Evolutionary conservation across 2,888 invertebrate genomes (phyloP).

Genomic region (Caenorhabditis macrosperma): DNA sequence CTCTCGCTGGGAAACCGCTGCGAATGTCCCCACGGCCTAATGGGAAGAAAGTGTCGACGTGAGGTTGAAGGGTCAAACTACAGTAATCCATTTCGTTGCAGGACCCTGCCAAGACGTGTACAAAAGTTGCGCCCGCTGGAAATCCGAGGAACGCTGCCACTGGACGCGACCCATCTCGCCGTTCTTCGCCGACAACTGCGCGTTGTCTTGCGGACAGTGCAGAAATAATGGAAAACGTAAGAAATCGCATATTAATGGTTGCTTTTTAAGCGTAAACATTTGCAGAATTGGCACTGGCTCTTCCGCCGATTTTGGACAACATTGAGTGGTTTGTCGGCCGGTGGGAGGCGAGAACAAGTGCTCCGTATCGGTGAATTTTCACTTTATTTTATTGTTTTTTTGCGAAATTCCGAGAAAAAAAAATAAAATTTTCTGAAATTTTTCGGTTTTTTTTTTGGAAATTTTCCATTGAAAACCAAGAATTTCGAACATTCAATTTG

Average conservation of each 20-base stretch:
- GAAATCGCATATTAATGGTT: not conserved
- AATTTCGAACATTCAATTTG: too few species aligned
- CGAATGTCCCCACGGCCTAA: constrained; percentile 72
- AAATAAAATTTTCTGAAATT: not conserved
- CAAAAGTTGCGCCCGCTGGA: constrained; percentile 75
- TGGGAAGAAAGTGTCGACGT: constrained; percentile 74
- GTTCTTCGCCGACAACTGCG: constrained; percentile 79
- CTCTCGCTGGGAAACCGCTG: constrained; percentile 69
- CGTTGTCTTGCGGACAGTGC: constrained; percentile 74
- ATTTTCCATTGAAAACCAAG: too few species aligned
- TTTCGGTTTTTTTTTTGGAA: too few species aligned
- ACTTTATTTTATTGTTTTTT: not conserved
- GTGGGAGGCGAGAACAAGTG: constrained; percentile 74
- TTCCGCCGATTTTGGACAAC: constrained; percentile 78
- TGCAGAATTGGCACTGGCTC: constrained; percentile 70
- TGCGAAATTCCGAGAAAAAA: not conserved
- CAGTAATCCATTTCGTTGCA: constrained; percentile 40
- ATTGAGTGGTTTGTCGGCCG: constrained; percentile 77
- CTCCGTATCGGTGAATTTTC: constrained; percentile 31
- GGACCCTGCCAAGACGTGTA: constrained; percentile 79
- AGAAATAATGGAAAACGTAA: constrained; percentile 60
- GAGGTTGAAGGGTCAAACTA: too few species aligned
- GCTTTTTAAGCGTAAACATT: not conserved
- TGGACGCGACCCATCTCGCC: constrained; percentile 74
- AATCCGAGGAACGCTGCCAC: constrained; percentile 74